These are phyloP conservation scores for Machimus atricapillus DNA, from an alignment of 2,888 invertebrate genomes.

Conservation along the genomic window DNA sequence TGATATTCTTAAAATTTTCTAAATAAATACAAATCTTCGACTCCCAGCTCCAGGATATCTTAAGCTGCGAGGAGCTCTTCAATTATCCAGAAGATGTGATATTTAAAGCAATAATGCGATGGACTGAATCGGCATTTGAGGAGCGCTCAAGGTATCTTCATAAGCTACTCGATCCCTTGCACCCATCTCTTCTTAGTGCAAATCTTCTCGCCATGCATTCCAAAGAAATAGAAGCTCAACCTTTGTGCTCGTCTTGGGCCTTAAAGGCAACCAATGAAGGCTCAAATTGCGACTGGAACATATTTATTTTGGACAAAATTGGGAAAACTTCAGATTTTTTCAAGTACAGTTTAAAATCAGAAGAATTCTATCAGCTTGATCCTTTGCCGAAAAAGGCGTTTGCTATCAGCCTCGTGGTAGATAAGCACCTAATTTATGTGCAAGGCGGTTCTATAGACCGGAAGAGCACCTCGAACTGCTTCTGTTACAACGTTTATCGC, in stretches of 20 bases:
- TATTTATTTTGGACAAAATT: conserved; percentile 55
- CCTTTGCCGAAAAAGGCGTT: conserved; percentile 52
- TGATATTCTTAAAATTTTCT: background rate
- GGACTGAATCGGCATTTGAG: conserved; percentile 50
- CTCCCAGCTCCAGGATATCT: conserved; percentile 49
- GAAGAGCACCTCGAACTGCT: conserved; percentile 44
- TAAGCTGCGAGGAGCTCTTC: conserved; percentile 51
- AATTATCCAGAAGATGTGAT: conserved; percentile 53
- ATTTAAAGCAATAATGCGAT: conserved; percentile 51
- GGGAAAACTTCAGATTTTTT: conserved; percentile 52
- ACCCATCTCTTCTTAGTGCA: conserved; percentile 53
- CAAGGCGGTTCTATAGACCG: conserved; percentile 51
- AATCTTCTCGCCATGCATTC: conserved; percentile 49
- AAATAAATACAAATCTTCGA: background rate
- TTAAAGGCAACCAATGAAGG: conserved; percentile 49
- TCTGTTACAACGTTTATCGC: conserved; percentile 53
- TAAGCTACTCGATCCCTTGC: conserved; percentile 50
- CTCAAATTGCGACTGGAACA: conserved; percentile 49
- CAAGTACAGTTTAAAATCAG: conserved; percentile 50
- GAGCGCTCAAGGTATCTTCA: conserved; percentile 49
- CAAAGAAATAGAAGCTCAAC: conserved; percentile 48
- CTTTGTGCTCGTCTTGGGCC: conserved; percentile 50
- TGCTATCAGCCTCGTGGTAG: conserved; percentile 52
- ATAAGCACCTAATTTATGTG: conserved; percentile 53
- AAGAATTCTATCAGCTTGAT: conserved; percentile 49